Base-by-base conservation (phyloP, 1,140 invertebrate genomes). In the Trichonephila clavipes region DNA sequence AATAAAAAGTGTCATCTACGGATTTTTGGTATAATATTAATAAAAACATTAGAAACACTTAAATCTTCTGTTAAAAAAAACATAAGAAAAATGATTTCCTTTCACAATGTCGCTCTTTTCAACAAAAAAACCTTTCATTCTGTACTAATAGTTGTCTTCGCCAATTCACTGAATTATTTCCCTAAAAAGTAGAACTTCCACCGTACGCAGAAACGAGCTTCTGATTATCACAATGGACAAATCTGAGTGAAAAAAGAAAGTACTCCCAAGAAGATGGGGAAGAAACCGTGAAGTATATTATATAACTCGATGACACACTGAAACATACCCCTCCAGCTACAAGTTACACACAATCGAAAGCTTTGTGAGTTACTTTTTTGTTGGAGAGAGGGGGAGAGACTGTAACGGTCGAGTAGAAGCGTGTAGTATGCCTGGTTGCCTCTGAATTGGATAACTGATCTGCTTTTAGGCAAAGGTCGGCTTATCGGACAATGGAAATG, bases 361-460 rank as follows among this genome's bases (percentile, higher is more conserved):
- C 72, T 34, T 77, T 77, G 72, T 77, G 72, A 77, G 72, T 77
- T 77, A 77, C 72, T 77, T 77, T 77, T 77, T 77, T 24, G 28
- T 28, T 34, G 16, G 16, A 19, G 72, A 77, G 28, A 28, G 28
- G 72, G 18, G 34, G 34, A 28, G 18, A 19, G 44, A 14, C 18
- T 24, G 82, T 83, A 83, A 83, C 82, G 82, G 82, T 58, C 82
- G 82, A 83, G 82, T 83, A 59, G 44, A 83, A 59, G 40, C 51
- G 44, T 58, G 82, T 83, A 58, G 51, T 59, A 83, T 59, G 82
- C 44, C 82, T 83, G 82, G 82, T n/a, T 83, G 44, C 44, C 44
- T 59, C 82, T 83, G 82, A 77, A 77, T 77, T 77, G 72, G 72
- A 77, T 77, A 77, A 77, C 72, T 40, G 72, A 77, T 77, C 72